These are phyloP conservation scores for Orthonychiurus folsomi DNA, from an alignment of 2,888 invertebrate species.

Conservation along the genomic window DNA sequence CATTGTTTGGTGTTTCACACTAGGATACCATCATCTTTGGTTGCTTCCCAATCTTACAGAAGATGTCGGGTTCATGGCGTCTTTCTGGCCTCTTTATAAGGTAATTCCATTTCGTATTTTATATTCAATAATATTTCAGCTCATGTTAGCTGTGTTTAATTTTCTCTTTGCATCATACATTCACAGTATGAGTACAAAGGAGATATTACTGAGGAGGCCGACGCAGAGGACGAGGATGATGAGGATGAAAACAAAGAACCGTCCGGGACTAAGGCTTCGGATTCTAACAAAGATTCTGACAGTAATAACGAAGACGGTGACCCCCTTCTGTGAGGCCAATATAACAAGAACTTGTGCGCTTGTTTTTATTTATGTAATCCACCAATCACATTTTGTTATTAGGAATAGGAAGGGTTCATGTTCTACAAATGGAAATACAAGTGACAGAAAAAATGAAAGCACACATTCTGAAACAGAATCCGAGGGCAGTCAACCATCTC, in stretches of 20 bases:
- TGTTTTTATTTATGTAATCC: no score
- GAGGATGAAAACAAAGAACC: conserved; percentile 41
- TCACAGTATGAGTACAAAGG: conserved; percentile 70
- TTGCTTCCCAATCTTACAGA: conserved; percentile 97
- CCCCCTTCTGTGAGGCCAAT: background rate
- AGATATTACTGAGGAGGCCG: conserved; percentile 55
- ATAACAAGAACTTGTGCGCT: no score
- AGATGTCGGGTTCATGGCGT: conserved; percentile 97
- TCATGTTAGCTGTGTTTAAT: background rate
- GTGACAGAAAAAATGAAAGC: background rate
- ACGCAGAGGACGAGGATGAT: conserved; percentile 53
- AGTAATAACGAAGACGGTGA: conserved; percentile 11
- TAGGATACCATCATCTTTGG: conserved; percentile 92
- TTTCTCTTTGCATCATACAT: background rate
- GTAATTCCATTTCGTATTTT: conserved; percentile 46
- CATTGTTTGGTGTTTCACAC: conserved; percentile 73
- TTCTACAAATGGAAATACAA: background rate
- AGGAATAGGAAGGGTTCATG: conserved; percentile 10
- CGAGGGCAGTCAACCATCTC: conserved; percentile 64
- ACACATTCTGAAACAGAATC: conserved; percentile 67
- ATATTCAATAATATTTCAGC: background rate
- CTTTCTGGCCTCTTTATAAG: conserved; percentile 94
- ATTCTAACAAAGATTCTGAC: conserved; percentile 17
- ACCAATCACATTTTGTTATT: background rate
- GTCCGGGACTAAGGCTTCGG: conserved; percentile 32